A percentile compares a stretch with the other conserved stretches of the same genome.
These are phyloP conservation scores for Eriosoma lanigerum DNA, from an alignment of 1,140 invertebrate species.

Conservation along the genomic window DNA sequence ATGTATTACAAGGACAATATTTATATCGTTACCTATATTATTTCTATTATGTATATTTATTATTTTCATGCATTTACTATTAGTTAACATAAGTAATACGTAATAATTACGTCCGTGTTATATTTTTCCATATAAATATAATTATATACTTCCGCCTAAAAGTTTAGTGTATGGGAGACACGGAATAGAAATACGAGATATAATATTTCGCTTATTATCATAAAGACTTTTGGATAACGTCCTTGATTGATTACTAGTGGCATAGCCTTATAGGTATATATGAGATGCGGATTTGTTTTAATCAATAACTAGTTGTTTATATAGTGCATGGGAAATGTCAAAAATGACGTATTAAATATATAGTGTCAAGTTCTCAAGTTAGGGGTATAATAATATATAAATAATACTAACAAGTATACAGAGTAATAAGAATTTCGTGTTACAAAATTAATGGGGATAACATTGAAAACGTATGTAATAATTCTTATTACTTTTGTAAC, in stretches of 20 bases:
- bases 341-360: constrained; percentile 7
- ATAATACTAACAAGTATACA: too few relatives aligned
- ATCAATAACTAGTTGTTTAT: neutral
- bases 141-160: constrained; percentile 5
- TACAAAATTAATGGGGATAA: too few relatives aligned
- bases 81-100: too few relatives aligned
- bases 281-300: neutral
- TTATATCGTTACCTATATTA: neutral
- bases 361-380: neutral
- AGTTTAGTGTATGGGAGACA: neutral
- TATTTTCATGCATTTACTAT: neutral
- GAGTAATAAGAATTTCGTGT: too few relatives aligned
- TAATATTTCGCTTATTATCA: neutral
- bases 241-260: neutral
- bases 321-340: neutral
- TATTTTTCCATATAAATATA: too few relatives aligned
- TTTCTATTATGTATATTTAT: constrained; percentile 1
- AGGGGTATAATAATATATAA: neutral
- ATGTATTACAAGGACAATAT: neutral
- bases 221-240: neutral
- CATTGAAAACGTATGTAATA: too few relatives aligned
- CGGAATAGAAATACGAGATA: neutral
- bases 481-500: too few relatives aligned
- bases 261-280: neutral
- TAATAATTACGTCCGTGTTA: constrained; percentile 13